Evolutionary conservation across 2,113 vertebrate genomes (phyloP), one percentile per base, ranked within the genome.

Genomic region (Benitochromis conjunctus): DNA sequence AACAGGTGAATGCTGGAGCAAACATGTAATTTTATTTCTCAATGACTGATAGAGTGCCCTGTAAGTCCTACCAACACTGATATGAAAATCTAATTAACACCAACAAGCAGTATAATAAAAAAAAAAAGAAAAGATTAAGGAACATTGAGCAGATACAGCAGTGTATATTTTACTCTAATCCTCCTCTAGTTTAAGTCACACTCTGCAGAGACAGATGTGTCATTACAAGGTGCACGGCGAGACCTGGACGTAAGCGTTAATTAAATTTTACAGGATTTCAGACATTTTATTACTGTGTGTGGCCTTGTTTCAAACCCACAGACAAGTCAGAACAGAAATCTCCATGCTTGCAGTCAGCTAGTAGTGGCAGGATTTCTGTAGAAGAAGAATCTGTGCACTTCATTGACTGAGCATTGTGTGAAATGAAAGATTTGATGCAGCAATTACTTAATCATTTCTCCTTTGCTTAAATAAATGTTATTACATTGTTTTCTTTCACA

Each of bases 181-280:
- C 88, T 57, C 11, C 24, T 77, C 69, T 6, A 81, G 80, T 77
- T 79, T 87, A 64, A 92, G n/a, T 55, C n/a, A 19, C 46, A 26
- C 41, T 85, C 79, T 80, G 56, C 83, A 58, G 53, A 79, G 57
- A 57, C 60, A 78, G 51, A 87, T 79, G 34, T 84, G 69, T 86
- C 46, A 54, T 77, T 79, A 34, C 64, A 78, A 7, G 29, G 16
- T 57, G 79, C 16, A 7, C 12, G 79, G 57, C 86, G 29, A 81
- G 82, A 92, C 85, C 29, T 89, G 62, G 66, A 31, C 80, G 74
- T 79, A 31, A 64, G 29, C 83, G 19, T 64, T 89, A 83, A 89
- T 80, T 88, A 80, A 57, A 91, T 89, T 81, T 82, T 7, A 43
- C 38, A 66, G 38, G 83, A 53, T 76, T 76, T 53, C 71, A 76